Evolutionary conservation across 1,140 invertebrate species (phyloP), one percentile per base, ranked within the genome.

Genomic region (Pseudomyrmex cubaensis): DNA sequence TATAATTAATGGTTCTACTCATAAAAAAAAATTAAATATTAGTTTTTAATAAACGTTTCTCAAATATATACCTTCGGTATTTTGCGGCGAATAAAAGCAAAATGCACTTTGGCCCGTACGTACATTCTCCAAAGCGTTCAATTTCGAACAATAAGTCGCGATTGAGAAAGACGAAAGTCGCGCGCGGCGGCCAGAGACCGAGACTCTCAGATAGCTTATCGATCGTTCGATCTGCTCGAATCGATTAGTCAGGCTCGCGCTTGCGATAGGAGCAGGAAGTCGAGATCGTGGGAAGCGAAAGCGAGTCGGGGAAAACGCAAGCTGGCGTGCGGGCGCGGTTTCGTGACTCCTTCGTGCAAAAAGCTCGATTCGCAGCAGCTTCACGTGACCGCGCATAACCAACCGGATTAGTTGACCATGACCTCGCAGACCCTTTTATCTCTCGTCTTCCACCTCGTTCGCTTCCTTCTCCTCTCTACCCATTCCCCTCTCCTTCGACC

Each of bases 271-370:
- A 35, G 72, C 64, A 44, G 57, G 35, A 82, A 84, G 83, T 73
- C 22, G 61, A 62, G 82, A 82, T 56, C 83, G 83, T 84, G 83
- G 76, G 83, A 84, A 84, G 76, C 75, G 57, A 67, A 63, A 57
- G 52, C 59, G 52, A 59, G 62, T 46, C 12, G 48, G 61, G 20
- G 54, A 76, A 82, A 72, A 70, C 48, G 83, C 66, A 82, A 82
- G 66, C 57, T 80, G 59, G 22, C 83, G 59, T 56, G 76, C 25
- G 83, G 59, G 77, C 35, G 35, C 35, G 80, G 83, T 46, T 80
- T 82, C 76, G 61, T 82, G 59, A 46, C 83, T 64, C 48, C 20
- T 20, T 20, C 13, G 9, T n/a, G 56, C 50, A 76, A 84, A 84
- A 84, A 84, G 76, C 83, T 84, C 83, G 52, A 48, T 54, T 59